Percentiles rank a stretch among this genome's conserved stretches.
phyloP scores from a whole-genome alignment of 2,113 vertebrate species.

The Rhynchomys soricoides region DNA sequence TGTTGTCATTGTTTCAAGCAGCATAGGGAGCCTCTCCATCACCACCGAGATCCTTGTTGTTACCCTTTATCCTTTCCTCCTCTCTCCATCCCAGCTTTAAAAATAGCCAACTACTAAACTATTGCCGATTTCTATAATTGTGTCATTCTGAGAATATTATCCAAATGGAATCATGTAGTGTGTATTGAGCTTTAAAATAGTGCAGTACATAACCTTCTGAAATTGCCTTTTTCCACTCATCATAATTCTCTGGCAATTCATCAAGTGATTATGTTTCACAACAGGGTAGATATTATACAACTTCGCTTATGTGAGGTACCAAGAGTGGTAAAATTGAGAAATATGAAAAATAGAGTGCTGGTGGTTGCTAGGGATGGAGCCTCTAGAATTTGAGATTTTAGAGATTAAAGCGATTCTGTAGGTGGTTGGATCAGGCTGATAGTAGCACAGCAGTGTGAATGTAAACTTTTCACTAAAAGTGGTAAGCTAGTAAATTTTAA shows the following conservation, averaged over 20 bases:
- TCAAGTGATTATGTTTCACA: background rate
- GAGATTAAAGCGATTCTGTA: background rate
- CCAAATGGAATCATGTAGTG: background rate
- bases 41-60: background rate
- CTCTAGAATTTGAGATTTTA: background rate
- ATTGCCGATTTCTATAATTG: conserved; percentile 1
- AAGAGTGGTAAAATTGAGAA: background rate
- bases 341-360: background rate
- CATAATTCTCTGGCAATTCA: conserved; percentile 31
- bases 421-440: background rate
- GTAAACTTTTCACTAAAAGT: background rate
- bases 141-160: background rate
- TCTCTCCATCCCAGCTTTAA: background rate
- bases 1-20: background rate
- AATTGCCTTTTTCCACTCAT: conserved; percentile 3
- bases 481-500: background rate
- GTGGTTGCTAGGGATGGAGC: background rate
- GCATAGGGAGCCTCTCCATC: background rate
- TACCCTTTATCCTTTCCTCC: background rate
- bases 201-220: background rate
- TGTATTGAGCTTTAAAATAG: conserved; percentile 18
- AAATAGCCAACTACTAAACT: background rate
- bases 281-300: background rate
- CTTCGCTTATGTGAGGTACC: background rate
- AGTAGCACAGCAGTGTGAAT: background rate